Evolutionary conservation across 2,113 vertebrate genomes (phyloP), one percentile per base, ranked within the genome.

Genomic region (Phoxinus phoxinus): DNA sequence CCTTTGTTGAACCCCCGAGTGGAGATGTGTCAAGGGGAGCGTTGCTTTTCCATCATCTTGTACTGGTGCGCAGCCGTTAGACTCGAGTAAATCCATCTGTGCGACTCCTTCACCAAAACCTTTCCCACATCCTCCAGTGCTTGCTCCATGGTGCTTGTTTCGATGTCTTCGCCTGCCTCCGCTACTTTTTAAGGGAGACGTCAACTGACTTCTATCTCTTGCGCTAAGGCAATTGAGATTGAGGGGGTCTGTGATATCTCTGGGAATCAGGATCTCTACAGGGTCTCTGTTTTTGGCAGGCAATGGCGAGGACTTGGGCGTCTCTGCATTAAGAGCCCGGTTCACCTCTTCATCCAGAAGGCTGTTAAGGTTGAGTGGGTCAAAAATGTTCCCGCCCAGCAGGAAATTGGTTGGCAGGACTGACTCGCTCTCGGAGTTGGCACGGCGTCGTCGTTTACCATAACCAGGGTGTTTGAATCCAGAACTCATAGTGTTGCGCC

Each of bases 321-420:
- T 98, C 93, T 97, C 96, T 0, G 97, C 97, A 9, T 98, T 98
- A 65, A 98, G 94, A 0, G 96, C 95, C 61, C 87, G 93, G 94
- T 96, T 98, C 81, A 98, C 97, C 87, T 98, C 97, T 91, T 98
- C 97, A 44, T 98, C 97, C 90, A 97, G 79, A 46, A 98, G 93
- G 82, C 97, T 98, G 94, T 98, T 98, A 85, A 98, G 96, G 91
- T 98, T 98, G 11, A 98, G 92, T 0, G 97, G 97, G 88, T 98
- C 97, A 82, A 97, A 97, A 88, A 98, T 98, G 90, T 98, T 98
- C 23, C 97, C 97, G 6, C 97, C 97, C 80, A 98, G 85, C 15
- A 97, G 95, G 85, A 98, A 98, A 89, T 97, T 96, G 81, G 96
- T 97, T 0, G 97, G 97, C 37, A 98, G 93, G 32, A 97, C 95